Evolutionary conservation across 2,113 vertebrate species (phyloP), one percentile per base, ranked within the genome.

Genomic region (Pygathrix nemaeus): DNA sequence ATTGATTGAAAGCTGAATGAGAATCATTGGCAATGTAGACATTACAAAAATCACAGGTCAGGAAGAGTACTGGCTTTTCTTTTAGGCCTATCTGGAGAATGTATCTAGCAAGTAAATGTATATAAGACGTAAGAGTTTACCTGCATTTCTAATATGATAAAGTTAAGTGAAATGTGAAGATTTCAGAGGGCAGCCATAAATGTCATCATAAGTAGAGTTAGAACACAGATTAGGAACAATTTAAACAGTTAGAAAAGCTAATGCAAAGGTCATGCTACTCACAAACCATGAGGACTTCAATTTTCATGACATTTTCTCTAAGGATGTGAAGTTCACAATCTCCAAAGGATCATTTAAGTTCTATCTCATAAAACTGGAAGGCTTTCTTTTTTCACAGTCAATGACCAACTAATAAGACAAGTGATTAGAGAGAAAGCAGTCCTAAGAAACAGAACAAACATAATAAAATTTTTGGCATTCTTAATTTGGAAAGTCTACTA

Each of bases 221-320:
- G 98, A 98, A 96, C 25, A 92, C n/a, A 98, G 92, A 96, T 97
- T 91, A 84, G 92, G 55, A 97, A 78, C 25, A 55, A 52, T 79
- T 95, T 96, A 80, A 82, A 80, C 25, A 78, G 66, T 55, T 83
- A 93, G 68, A 95, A 97, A 97, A 88, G 10, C 61, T 95, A 87
- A 72, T 94, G 82, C 23, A 92, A 97, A 97, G 96, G 76, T 97
- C 95, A 61, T 45, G 14, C 6, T 87, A 64, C 93, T 96, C 82
- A 35, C 18, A 35, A 89, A 94, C 30, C 72, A 95, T 18, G 57
- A 68, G 38, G 83, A 96, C 98, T 98, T 98, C 97, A 98, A 97
- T 98, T 98, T 98, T 85, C 82, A 91, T 97, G 90, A 85, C 88
- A 97, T 97, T 97, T 98, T 61, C 97, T 95, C 48, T 82, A 92